These are phyloP conservation scores for Girardinichthys multiradiatus DNA, from an alignment of 2,113 vertebrate genomes.

Conservation along the genomic window DNA sequence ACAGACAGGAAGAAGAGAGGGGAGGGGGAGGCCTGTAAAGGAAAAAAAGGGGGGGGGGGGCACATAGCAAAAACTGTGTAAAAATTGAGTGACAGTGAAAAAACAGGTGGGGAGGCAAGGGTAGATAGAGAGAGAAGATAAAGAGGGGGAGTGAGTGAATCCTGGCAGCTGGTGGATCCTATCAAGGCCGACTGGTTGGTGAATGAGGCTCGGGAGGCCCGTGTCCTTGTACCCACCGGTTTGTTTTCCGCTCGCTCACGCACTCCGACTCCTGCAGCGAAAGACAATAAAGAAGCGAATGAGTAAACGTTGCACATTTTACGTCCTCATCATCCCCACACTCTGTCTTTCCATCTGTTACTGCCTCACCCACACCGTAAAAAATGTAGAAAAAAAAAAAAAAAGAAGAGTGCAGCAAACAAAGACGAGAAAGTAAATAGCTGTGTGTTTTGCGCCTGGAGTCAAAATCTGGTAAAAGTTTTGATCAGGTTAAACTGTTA, in stretches of 20 bases:
- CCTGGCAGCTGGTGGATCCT: conserved; percentile 89
- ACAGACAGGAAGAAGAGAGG: conserved; percentile 69
- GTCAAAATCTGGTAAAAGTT: conserved; percentile 35
- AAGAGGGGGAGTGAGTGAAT: conserved; percentile 74
- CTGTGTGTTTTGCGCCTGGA: conserved; percentile 19
- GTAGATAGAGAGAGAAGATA: conserved; percentile 52
- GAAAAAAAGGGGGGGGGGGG: conserved; percentile 26
- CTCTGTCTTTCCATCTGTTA: conserved; percentile 77
- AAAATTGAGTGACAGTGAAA: conserved; percentile 72
- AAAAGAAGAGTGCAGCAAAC: conserved; percentile 21
- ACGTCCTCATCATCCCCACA: conserved; percentile 84
- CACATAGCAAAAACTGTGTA: conserved; percentile 67
- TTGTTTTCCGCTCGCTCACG: conserved; percentile 84
- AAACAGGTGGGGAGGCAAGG: conserved; percentile 62
- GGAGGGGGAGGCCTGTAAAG: conserved; percentile 38
- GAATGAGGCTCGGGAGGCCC: conserved; percentile 88
- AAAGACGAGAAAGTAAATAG: conserved; percentile 16
- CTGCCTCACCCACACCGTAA: conserved; percentile 73
- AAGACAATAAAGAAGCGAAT: conserved; percentile 80
- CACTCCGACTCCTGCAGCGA: conserved; percentile 77
- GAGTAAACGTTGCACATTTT: conserved; percentile 85
- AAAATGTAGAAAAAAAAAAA: conserved; percentile 29
- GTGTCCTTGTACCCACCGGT: conserved; percentile 87
- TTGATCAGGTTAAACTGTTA: conserved; percentile 33
- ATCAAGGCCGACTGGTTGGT: conserved; percentile 84